Base-by-base conservation (phyloP, 2,113 vertebrate genomes). In the Mormyrus iriodes region DNA sequence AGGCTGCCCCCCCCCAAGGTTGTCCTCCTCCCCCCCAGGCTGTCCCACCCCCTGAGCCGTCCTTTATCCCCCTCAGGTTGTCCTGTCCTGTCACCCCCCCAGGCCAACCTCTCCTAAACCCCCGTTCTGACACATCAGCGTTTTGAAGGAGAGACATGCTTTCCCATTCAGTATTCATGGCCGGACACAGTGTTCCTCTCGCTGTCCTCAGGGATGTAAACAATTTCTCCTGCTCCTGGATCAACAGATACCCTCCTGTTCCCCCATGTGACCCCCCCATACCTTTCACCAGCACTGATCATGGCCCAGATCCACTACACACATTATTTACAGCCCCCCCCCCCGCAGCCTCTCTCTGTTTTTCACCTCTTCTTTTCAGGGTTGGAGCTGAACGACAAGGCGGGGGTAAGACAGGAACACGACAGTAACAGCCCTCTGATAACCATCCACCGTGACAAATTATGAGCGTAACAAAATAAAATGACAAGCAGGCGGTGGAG, bases 401-500 rank as follows among this genome's bases (percentile, higher is more conserved):
- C 21, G 19, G 48, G 49, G 48, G 24, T 53, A 24, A 90, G n/a
- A 85, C 88, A 86, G 48, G 84, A 48, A 90, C 83, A 90, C 51
- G 4, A 51, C 88, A 89, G 88, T 76, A 88, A 42, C 58, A 86
- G 83, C 49, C 85, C 82, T 35, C 0, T 44, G 94, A 93, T 96
- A 95, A 95, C 94, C 94, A 93, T 91, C 92, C 86, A 92, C 89
- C 88, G 21, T 76, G 83, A 87, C 93, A 95, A 95, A 95, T 96
- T 96, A 95, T 93, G 92, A 96, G 94, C 93, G 94, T 92, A 93
- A 93, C 95, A 96, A 96, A 96, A 94, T 89, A 76, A 95, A 96
- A 97, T 97, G 97, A 97, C 96, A 97, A 95, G 97, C 96, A 94
- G 95, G 91, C 91, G 91, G 90, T 92, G 0, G 35, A 39, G 69